Percentiles rank a stretch among this genome's conserved stretches.
Evolutionary conservation across 2,797 vertebrate genomes (phyloP).

Genomic region (Brachymystax lenok): DNA sequence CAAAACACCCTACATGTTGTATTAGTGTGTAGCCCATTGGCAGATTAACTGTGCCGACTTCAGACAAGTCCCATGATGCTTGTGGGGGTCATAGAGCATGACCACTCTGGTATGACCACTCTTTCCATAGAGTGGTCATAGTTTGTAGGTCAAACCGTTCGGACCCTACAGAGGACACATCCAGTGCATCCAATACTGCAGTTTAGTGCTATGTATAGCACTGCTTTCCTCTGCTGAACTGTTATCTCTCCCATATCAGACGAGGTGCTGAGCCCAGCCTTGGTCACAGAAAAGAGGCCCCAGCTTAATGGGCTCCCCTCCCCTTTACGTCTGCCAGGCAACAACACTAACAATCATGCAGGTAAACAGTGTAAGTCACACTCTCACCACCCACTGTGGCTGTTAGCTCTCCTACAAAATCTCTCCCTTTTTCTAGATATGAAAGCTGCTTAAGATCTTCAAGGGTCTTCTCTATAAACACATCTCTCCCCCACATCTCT

Average conservation of each 20-base stretch:
- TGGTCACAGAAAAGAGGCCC: conserved; percentile 69
- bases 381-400: conserved; percentile 23
- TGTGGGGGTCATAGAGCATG: no score
- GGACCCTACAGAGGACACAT: no score
- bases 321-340: conserved; percentile 65
- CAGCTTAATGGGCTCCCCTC: conserved; percentile 75
- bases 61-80: no score
- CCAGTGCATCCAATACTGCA: conserved; percentile 8
- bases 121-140: no score
- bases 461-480: no score
- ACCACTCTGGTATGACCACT: no score
- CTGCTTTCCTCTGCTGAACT: neutral
- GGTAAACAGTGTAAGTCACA: conserved; percentile 74
- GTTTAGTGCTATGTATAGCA: conserved; percentile 34
- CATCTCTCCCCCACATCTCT: neutral
- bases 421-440: neutral
- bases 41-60: no score
- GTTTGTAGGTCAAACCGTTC: no score
- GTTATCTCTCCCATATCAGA: conserved; percentile 33
- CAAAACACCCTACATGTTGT: no score
- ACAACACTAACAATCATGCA: conserved; percentile 59
- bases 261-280: conserved; percentile 58
- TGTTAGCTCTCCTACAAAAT: neutral
- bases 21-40: no score
- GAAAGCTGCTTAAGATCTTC: neutral